Percentiles rank a stretch among this genome's conserved stretches.
Evolutionary conservation across 2,113 vertebrate species (phyloP).

Genomic region (Sceloporus undulatus): DNA sequence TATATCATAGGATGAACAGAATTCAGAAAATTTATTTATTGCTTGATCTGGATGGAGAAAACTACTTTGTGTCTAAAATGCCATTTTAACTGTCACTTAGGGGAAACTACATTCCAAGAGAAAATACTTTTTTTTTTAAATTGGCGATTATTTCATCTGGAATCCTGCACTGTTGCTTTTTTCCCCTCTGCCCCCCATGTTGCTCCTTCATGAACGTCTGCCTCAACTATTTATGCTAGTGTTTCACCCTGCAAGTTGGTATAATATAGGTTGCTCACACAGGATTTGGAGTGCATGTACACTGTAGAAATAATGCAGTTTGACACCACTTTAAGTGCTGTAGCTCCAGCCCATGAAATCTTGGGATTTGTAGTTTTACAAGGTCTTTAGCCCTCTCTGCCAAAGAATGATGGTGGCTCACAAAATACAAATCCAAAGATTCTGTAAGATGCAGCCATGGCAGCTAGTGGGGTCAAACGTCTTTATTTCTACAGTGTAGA

Average conservation of each 20-base stretch:
- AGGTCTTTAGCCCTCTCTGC: too few species aligned
- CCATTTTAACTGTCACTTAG: not conserved
- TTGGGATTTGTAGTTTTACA: too few species aligned
- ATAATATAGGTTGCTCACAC: not conserved
- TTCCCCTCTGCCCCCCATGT: not conserved
- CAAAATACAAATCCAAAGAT: too few species aligned
- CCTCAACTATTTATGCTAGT: not conserved
- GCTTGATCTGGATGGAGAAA: not conserved
- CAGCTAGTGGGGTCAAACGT: too few species aligned
- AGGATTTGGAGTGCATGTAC: not conserved
- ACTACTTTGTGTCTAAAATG: not conserved
- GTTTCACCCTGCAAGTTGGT: not conserved
- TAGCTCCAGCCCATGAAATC: too few species aligned
- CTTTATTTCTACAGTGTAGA: too few species aligned
- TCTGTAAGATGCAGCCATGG: too few species aligned
- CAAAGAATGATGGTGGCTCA: too few species aligned
- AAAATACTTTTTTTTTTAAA: not conserved
- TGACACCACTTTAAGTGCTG: too few species aligned
- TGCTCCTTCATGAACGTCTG: too few species aligned
- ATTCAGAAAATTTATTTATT: not conserved
- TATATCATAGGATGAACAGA: not conserved
- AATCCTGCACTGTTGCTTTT: rapidly evolving
- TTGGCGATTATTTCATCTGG: not conserved
- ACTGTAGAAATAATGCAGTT: too few species aligned
- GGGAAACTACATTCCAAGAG: not conserved